Evolutionary conservation across 1,140 invertebrate species (phyloP), one percentile per base, ranked within the genome.

Genomic region (Scaptomyza pallida): DNA sequence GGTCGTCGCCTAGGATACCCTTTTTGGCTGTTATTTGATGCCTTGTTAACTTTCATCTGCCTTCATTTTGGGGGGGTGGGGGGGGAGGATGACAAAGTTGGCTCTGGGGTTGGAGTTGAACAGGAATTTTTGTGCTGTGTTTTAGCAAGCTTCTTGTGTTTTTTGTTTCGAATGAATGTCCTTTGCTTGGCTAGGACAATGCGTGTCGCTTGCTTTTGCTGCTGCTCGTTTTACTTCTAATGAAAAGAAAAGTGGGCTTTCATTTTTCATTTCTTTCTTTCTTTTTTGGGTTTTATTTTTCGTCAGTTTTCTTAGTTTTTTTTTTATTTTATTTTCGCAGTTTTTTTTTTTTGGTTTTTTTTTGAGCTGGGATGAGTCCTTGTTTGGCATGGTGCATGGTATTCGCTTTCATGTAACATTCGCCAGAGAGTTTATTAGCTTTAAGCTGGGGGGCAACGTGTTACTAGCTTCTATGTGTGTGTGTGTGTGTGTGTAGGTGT

Each of bases 1-100:
- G 21, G 60, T 80, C 72, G 81, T 85, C 81, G 81, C 81, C 81
- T 85, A 85, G 81, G 81, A 85, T 86, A 85, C 81, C 81, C 81
- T 77, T 86, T 85, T 72, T 55, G 63, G 37, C 61, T 64, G 73
- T 81, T 81, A 88, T 81, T 81, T 88, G 81, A 86, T 85, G 81
- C 81, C 81, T 85, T 85, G 81, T 81, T 85, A 85, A 81, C 73
- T 85, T 85, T 81, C 70, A 85, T 81, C 59, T 75, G 82, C 16
- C 16, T 30, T 30, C 26, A 55, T 35, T n/a, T n/a, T 33, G 35
- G 40, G 43, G 33, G 30, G 48, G 40, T 17, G n/a, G 70, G 70
- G 52, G 41, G 41, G 17, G 54, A 15, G 12, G 56, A n/a, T n/a
- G n/a, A n/a, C n/a, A n/a, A n/a, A n/a, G n/a, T n/a, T n/a, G n/a